phyloP scores from a whole-genome alignment of 2,797 vertebrate genomes.

The Momotus momota region DNA sequence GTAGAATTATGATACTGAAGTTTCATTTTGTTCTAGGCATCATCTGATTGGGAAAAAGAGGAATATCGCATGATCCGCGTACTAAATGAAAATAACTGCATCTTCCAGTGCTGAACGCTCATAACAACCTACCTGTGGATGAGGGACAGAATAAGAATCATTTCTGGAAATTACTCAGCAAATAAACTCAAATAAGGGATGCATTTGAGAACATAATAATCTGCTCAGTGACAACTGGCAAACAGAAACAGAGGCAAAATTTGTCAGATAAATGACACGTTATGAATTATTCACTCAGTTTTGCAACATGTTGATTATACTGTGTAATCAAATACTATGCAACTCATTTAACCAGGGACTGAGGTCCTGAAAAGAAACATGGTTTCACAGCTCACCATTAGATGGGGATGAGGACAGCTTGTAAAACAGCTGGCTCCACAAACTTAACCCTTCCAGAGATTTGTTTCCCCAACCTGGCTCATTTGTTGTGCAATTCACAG shows the following conservation, averaged over 20 bases:
- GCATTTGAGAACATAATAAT: slow-evolving; percentile 56
- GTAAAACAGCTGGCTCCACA: not conserved
- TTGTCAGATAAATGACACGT: slow-evolving; percentile 58
- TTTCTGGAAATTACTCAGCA: slow-evolving; percentile 24
- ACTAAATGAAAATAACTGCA: not conserved
- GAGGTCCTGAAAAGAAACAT: not conserved
- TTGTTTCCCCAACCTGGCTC: not conserved
- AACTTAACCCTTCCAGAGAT: not conserved
- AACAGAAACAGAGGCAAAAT: slow-evolving; percentile 52
- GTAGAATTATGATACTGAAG: not conserved
- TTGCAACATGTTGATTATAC: slow-evolving; percentile 41
- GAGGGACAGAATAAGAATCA: not conserved
- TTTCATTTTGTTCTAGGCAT: not conserved
- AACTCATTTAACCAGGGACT: slow-evolving; percentile 14
- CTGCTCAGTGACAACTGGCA: slow-evolving; percentile 37
- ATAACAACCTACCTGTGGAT: not conserved
- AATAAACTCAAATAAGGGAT: slow-evolving; percentile 54
- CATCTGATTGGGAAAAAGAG: not conserved
- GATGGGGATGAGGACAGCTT: not conserved
- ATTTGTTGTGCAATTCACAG: not conserved
- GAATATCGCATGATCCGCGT: not conserved
- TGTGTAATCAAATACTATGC: slow-evolving; percentile 42
- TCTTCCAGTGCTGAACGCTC: not conserved
- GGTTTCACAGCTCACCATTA: not conserved
- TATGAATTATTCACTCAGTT: slow-evolving; percentile 69